Evolutionary conservation across 2,888 invertebrate species (phyloP).

Genomic region (Phyllotreta striolata): DNA sequence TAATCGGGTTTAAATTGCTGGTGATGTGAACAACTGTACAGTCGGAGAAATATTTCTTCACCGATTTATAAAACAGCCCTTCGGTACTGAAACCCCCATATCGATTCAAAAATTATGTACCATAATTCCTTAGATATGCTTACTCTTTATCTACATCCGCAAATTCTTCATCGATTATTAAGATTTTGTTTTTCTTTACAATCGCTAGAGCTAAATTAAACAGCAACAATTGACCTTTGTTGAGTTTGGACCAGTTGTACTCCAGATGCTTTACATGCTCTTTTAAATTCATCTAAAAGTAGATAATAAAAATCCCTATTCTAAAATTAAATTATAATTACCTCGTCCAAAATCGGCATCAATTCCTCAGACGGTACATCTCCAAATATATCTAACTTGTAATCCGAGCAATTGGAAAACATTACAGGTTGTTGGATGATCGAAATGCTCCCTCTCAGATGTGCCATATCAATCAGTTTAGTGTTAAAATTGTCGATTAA

Average conservation of each 20-base stretch:
- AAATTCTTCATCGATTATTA: conserved; percentile 8
- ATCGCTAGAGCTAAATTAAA: conserved; percentile 4
- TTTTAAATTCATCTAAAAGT: conserved; percentile 15
- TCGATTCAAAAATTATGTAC: neutral
- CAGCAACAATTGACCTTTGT: conserved; percentile 11
- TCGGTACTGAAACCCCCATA: conserved; percentile 2
- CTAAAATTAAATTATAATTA: neutral
- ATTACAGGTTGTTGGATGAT: conserved; percentile 5
- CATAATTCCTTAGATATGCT: neutral
- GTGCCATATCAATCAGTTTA: neutral
- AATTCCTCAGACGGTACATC: neutral
- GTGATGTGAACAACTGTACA: conserved; percentile 7
- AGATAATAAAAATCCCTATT: neutral
- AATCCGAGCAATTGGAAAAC: conserved; percentile 4
- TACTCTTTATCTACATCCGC: conserved; percentile 4
- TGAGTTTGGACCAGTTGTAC: neutral
- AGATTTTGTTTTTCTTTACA: conserved; percentile 10
- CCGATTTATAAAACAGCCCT: conserved; percentile 3
- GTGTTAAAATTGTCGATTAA: conserved; percentile 8
- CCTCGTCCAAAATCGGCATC: conserved; percentile 11
- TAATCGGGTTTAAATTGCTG: conserved; percentile 9
- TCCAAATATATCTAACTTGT: conserved; percentile 13
- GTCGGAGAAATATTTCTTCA: conserved; percentile 7
- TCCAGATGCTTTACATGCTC: neutral
- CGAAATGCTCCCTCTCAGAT: conserved; percentile 4